phyloP scores from a whole-genome alignment of 2,797 vertebrate genomes.

The Myotis planiceps region DNA sequence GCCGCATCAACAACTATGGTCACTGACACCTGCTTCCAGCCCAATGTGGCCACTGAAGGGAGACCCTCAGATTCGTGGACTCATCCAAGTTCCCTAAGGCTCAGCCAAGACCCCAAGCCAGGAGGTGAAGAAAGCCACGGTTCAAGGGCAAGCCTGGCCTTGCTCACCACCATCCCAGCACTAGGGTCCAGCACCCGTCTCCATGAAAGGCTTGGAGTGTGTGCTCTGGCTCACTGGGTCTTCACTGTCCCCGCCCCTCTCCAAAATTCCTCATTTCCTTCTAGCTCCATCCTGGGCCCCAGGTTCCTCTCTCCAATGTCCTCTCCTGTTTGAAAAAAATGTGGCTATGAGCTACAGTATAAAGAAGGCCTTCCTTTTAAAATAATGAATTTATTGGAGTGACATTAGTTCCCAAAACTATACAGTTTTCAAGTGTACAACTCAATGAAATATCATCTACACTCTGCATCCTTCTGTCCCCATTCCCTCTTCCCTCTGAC shows the following conservation, averaged over 20 bases:
- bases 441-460: background rate
- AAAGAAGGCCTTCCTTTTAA: background rate
- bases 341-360: background rate
- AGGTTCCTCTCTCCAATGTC: rapidly evolving
- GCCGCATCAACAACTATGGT: background rate
- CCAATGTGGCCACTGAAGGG: background rate
- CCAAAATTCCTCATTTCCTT: rapidly evolving
- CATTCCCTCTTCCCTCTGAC: background rate
- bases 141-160: background rate
- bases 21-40: background rate
- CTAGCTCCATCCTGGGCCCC: background rate
- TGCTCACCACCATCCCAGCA: no score
- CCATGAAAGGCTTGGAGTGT: background rate
- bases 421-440: background rate
- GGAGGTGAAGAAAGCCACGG: background rate
- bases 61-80: background rate
- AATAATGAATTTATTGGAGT: background rate
- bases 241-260: background rate
- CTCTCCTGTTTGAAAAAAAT: background rate
- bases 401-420: background rate
- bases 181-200: background rate
- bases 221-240: background rate
- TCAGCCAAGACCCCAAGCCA: background rate
- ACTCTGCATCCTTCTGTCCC: background rate
- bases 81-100: background rate